Percentiles rank a stretch among this genome's conserved stretches.
Evolutionary conservation across 2,797 vertebrate genomes (phyloP).

Genomic region (Lerista edwardsae): DNA sequence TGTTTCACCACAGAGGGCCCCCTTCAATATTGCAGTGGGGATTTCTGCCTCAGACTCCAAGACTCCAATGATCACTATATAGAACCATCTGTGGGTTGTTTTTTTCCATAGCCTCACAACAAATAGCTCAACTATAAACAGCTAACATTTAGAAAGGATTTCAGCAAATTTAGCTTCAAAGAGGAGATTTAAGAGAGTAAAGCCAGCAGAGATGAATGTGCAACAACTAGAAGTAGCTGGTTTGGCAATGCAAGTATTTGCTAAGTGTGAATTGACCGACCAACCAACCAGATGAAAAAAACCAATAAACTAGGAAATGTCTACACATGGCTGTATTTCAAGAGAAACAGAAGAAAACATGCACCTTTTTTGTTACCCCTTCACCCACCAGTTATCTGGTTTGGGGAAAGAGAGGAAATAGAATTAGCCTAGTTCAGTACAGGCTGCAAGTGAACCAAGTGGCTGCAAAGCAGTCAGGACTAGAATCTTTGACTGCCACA

Average conservation of each 20-base stretch:
- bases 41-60: background rate
- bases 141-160: background rate
- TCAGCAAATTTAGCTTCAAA: background rate
- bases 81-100: fast-evolving
- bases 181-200: background rate
- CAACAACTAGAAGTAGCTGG: background rate
- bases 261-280: background rate
- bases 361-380: too few species aligned
- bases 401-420: too few species aligned
- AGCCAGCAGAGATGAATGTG: too few species aligned
- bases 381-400: too few species aligned
- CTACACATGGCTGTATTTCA: too few species aligned
- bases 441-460: too few species aligned
- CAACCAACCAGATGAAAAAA: background rate
- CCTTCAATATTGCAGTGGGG: background rate
- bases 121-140: background rate
- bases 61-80: background rate
- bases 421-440: too few species aligned
- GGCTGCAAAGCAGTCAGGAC: too few species aligned
- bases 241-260: background rate
- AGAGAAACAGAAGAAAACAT: too few species aligned
- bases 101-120: background rate
- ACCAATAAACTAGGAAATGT: background rate
- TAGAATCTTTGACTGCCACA: too few species aligned
- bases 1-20: background rate